Conservation (phyloP, 2,888 invertebrate genomes). For the Icerya purchasi region DNA sequence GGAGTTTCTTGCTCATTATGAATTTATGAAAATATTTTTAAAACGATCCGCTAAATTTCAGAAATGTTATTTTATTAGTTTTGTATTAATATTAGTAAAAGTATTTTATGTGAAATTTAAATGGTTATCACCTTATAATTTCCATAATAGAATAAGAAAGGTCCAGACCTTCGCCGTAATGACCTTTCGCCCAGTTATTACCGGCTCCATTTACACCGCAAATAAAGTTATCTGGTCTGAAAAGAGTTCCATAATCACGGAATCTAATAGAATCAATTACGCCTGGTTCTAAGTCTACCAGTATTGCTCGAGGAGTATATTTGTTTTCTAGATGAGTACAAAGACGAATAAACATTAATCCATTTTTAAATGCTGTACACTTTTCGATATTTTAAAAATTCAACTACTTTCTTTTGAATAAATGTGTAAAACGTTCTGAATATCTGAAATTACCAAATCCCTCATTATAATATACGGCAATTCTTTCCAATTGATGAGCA, state of each 20-base stretch:
- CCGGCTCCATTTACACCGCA: conserved; percentile 7
- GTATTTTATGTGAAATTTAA: no score
- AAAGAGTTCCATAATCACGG: conserved; percentile 6
- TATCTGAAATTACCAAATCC: not conserved
- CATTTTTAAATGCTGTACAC: no score
- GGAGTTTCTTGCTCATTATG: no score
- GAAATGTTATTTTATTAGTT: no score
- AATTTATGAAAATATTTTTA: no score
- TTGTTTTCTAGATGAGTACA: conserved; percentile 4
- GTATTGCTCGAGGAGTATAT: conserved; percentile 9
- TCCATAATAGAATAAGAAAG: conserved; percentile 5
- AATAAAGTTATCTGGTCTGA: conserved; percentile 9
- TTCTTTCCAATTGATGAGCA: conserved; percentile 8
- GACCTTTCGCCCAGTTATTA: conserved; percentile 11
- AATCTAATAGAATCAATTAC: conserved; percentile 8
- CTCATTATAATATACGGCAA: conserved; percentile 10
- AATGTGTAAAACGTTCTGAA: no score
- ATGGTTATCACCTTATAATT: conserved; percentile 5
- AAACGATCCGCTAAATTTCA: no score
- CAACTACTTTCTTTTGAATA: no score
- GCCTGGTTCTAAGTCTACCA: conserved; percentile 8
- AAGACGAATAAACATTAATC: no score
- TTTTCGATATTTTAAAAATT: no score
- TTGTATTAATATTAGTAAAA: no score
- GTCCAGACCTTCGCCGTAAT: conserved; percentile 10